Conservation (phyloP, 1,140 invertebrate genomes). For the Latrodectus geometricus region DNA sequence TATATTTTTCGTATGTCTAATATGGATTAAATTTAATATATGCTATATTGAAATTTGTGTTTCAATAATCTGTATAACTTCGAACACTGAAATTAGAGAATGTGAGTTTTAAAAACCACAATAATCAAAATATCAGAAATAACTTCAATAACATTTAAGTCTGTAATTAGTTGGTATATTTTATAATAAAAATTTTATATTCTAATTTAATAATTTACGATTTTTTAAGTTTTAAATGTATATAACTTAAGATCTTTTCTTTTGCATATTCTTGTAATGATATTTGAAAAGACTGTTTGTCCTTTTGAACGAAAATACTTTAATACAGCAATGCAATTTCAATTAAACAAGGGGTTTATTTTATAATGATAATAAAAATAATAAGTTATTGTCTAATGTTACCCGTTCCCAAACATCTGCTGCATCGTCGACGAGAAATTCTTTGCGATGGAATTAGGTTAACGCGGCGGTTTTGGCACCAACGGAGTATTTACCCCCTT, state of each 20-base stretch:
- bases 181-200: not conserved
- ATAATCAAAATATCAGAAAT: not conserved
- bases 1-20: too few species aligned
- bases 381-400: not conserved
- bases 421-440: not conserved
- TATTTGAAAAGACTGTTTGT: not conserved
- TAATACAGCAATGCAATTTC: too few species aligned
- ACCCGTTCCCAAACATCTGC: not conserved
- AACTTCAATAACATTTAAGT: not conserved
- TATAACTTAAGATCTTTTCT: not conserved
- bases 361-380: too few species aligned
- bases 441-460: conserved; percentile 28
- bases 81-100: not conserved
- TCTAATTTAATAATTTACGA: not conserved
- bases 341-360: too few species aligned
- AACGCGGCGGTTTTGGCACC: conserved; percentile 39
- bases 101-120: not conserved
- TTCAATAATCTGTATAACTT: not conserved
- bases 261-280: not conserved
- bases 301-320: not conserved
- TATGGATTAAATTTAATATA: not conserved
- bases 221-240: not conserved
- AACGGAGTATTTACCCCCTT: not conserved
- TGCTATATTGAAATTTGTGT: not conserved
- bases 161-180: not conserved